Evolutionary conservation across 2,888 invertebrate species (phyloP).

Genomic region (Mythimna vitellina): DNA sequence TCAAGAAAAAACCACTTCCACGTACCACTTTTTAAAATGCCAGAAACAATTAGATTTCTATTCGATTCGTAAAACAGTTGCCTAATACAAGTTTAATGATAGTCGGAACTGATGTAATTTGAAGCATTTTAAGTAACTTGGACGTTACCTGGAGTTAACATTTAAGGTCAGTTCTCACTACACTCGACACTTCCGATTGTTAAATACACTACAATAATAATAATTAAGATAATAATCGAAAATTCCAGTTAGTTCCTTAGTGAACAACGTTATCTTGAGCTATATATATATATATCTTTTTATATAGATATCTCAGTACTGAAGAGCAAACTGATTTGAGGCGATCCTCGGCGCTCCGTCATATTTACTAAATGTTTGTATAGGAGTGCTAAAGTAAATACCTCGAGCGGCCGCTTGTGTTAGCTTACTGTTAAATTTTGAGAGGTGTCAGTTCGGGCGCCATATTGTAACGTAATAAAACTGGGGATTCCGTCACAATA

Average conservation of each 20-base stretch:
- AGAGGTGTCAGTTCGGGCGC: too few relatives aligned
- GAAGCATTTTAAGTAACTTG: constrained; percentile 20
- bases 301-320: neutral
- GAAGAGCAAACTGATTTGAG: too few relatives aligned
- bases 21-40: constrained; percentile 7
- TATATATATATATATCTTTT: too few relatives aligned
- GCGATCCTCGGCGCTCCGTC: too few relatives aligned
- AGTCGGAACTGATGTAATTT: constrained; percentile 34
- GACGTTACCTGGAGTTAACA: constrained; percentile 6
- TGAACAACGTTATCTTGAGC: too few relatives aligned
- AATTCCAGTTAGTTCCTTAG: neutral
- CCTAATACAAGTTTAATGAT: constrained; percentile 26
- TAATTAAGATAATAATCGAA: neutral
- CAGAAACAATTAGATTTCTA: constrained; percentile 31
- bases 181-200: neutral
- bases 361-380: too few relatives aligned
- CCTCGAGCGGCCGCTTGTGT: too few relatives aligned
- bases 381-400: too few relatives aligned
- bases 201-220: constrained; percentile 10
- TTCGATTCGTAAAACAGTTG: constrained; percentile 33
- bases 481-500: too few relatives aligned
- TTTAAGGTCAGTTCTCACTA: constrained; percentile 12
- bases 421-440: too few relatives aligned
- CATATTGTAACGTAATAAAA: too few relatives aligned
- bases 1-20: constrained; percentile 6